Evolutionary conservation across 2,797 vertebrate genomes (phyloP), one percentile per base, ranked within the genome.

Genomic region (Lepidocolaptes lacrymiger): DNA sequence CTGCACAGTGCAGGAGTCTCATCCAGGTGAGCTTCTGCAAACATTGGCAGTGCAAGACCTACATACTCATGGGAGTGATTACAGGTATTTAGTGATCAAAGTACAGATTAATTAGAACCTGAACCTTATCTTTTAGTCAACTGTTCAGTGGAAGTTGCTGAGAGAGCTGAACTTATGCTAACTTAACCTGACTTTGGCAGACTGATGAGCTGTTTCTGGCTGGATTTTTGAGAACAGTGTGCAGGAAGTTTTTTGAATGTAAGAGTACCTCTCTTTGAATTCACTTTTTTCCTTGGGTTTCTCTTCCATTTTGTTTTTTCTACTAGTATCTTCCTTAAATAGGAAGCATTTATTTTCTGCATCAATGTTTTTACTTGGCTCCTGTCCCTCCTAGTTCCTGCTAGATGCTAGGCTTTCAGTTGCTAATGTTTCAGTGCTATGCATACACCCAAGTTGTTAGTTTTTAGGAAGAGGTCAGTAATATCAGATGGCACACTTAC

Each of bases 381-480:
- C 2, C 56, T 77, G 15, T 48, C 30, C 51, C 14, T 59, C 26
- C 23, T 67, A 24, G 48, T 79, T 81, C 10, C 27, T n/a, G 17
- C 19, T 83, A 30, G 46, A 32, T 24, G 15, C 22, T 34, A 52
- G 12, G 21, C 28, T 88, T 77, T 26, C 14, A 56, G 3, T 54
- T 73, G 52, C 28, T 73, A 0, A 12, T 26, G 22, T 26, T 82
- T 46, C 37, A 39, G 36, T 59, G 32, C 16, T 46, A 1, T 26
- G 27, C 5, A 2, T 18, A 26, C 26, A 56, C 20, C 2, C 2
- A 63, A 88, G 24, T 30, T 62, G 13, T 24, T 55, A 0, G 1
- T 9, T 34, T 66, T 76, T 13, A 34, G 41, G 28, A 55, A 39
- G 63, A 51, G 4, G 5, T 72, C 22, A 37, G 32, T 71, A 68